These are phyloP conservation scores for Fistularia tabacaria DNA, from an alignment of 2,797 vertebrate genomes.

Conservation along the genomic window DNA sequence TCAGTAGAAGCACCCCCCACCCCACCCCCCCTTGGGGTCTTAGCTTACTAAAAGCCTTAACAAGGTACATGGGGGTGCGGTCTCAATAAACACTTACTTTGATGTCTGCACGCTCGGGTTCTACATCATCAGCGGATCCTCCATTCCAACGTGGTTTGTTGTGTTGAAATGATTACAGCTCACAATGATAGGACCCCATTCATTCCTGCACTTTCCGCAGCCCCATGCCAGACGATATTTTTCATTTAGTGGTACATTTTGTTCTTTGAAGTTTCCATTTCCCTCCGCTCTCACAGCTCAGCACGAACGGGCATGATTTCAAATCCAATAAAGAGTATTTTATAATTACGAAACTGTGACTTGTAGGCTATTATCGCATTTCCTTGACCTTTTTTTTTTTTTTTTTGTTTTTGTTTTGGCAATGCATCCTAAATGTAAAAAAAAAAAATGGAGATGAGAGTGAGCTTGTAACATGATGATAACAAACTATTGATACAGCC, in stretches of 20 bases:
- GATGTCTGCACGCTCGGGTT: conserved; percentile 50
- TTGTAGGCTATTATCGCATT: too few species aligned
- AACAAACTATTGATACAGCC: too few species aligned
- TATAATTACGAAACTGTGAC: not conserved
- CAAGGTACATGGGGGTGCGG: conserved; percentile 50
- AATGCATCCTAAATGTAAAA: too few species aligned
- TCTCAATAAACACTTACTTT: conserved; percentile 50
- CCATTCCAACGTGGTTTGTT: conserved; percentile 28
- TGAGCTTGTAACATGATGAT: too few species aligned
- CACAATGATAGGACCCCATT: conserved; percentile 11
- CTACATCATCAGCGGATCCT: conserved; percentile 27
- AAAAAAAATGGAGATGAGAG: too few species aligned
- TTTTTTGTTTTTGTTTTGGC: too few species aligned
- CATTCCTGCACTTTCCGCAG: conserved; percentile 3
- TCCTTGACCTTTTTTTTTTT: too few species aligned
- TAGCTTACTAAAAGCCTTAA: conserved; percentile 45
- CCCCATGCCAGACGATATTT: conserved; percentile 7
- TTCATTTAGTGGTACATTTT: conserved; percentile 24
- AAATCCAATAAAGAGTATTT: conserved; percentile 18
- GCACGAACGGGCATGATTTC: conserved; percentile 15
- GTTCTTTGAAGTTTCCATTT: conserved; percentile 39
- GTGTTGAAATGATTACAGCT: conserved; percentile 42
- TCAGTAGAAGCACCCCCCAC: conserved; percentile 24
- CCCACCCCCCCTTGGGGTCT: conserved; percentile 16
- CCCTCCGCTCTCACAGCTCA: conserved; percentile 4